Base-by-base conservation (phyloP, 1,140 invertebrate genomes). In the Lineus longissimus region DNA sequence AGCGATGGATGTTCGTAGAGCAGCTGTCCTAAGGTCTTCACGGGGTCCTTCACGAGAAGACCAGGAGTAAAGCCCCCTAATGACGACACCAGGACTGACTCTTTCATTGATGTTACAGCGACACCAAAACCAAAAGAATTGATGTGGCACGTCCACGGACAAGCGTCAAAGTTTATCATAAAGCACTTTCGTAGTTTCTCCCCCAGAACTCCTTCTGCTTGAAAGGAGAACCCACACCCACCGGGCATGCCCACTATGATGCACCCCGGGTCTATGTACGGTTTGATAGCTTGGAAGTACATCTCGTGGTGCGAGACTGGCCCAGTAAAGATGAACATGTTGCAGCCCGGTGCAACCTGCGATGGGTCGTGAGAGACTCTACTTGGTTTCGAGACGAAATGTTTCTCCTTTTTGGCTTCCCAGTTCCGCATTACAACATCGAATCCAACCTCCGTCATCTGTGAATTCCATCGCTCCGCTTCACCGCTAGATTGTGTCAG, bases 251-350 rank as follows among this genome's bases (percentile, higher is more conserved):
- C 51, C 4, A 25, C 23, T 13, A 54, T 7, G 6, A 54, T 15
- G 23, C 23, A 25, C 23, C 61, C 47, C 19, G 13, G 33, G 7
- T 36, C 19, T 6, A 63, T 9, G 11, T 59, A 17, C 1, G 29
- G 22, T 33, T 25, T 57, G 9, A 63, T 57, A 2, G 62, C 55
- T 6, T 23, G 19, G 6, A 63, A 31, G 30, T 63, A 63, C 23
- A n/a, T 15, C 0, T 43, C 22, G 29, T 55, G 45, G n/a, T 17
- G 0, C 15, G 27, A 33, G n/a, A 55, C 17, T n/a, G 62, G 29
- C 17, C 27, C 19, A 2, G 27, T 29, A 19, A 63, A 19, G 22
- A 63, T 43, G 55, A 63, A 36, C 30, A 63, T 33, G 2, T 63
- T 23, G 17, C 43, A 27, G 1, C 41, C 59, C 17, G 59, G 1